phyloP scores from a whole-genome alignment of 2,113 vertebrate genomes.

The Cheilinus undulatus region DNA sequence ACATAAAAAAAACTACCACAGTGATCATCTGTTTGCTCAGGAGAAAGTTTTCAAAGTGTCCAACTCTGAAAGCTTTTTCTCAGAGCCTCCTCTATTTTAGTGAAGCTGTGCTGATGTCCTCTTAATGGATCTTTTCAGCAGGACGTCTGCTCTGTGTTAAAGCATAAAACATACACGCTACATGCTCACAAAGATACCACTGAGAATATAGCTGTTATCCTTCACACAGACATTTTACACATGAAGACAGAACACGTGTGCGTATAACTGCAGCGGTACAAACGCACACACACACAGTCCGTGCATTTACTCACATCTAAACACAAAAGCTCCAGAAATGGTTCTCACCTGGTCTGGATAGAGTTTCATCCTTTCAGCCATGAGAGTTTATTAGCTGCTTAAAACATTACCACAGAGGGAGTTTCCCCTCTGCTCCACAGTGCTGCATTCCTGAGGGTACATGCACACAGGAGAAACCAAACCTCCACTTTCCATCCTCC shows the following conservation, averaged over 20 bases:
- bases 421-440: conserved; percentile 37
- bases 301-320: conserved; percentile 25
- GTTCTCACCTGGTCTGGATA: conserved; percentile 73
- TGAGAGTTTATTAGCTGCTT: conserved; percentile 66
- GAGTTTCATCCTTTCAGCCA: conserved; percentile 61
- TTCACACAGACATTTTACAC: conserved; percentile 17
- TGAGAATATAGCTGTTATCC: conserved; percentile 25
- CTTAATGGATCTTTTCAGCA: conserved; percentile 53
- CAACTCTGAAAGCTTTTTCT: conserved; percentile 39
- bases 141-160: conserved; percentile 46
- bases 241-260: conserved; percentile 21
- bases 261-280: background rate
- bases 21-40: background rate
- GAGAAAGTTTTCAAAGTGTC: conserved; percentile 24
- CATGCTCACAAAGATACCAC: conserved; percentile 15
- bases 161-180: conserved; percentile 15
- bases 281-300: background rate
- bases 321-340: conserved; percentile 60
- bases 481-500: conserved; percentile 46
- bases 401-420: conserved; percentile 60
- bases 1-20: too few species aligned
- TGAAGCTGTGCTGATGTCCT: conserved; percentile 31
- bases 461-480: conserved; percentile 17
- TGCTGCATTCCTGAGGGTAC: conserved; percentile 50
- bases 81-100: conserved; percentile 17